phyloP scores from a whole-genome alignment of 2,113 vertebrate genomes.

The Onychostruthus taczanowskii region DNA sequence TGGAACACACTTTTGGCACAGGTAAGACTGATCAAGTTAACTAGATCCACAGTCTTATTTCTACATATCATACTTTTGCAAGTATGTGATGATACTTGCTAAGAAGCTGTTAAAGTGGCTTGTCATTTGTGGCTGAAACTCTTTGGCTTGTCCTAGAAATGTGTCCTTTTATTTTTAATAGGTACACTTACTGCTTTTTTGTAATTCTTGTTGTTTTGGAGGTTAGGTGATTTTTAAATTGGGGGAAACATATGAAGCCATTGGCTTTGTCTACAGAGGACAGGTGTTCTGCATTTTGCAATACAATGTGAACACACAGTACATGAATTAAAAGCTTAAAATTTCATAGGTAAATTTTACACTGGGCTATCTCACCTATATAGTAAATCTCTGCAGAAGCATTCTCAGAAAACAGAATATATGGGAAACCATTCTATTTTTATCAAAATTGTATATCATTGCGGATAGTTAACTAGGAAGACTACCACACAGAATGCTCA shows the following conservation, averaged over 20 bases:
- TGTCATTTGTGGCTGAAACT: neutral
- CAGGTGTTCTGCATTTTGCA: neutral
- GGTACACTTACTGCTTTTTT: neutral
- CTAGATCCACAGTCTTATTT: neutral
- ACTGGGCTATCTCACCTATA: neutral
- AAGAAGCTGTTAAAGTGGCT: neutral
- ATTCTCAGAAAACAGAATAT: neutral
- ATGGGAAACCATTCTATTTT: neutral
- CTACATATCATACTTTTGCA: neutral
- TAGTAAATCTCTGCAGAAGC: neutral
- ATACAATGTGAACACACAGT: accelerated
- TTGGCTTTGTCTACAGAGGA: neutral
- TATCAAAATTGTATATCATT: neutral
- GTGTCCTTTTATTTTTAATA: neutral
- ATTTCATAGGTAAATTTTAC: neutral
- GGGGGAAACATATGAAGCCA: neutral
- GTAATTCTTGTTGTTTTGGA: neutral
- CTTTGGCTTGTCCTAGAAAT: neutral
- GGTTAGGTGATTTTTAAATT: neutral
- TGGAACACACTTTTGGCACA: neutral
- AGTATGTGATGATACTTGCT: neutral
- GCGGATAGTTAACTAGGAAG: neutral
- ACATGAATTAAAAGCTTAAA: neutral
- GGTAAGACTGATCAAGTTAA: neutral
- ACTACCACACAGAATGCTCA: accelerated